Percentiles rank a stretch among this genome's conserved stretches.
Evolutionary conservation across 2,888 invertebrate genomes (phyloP).

Genomic region (Apodemia hepburni): DNA sequence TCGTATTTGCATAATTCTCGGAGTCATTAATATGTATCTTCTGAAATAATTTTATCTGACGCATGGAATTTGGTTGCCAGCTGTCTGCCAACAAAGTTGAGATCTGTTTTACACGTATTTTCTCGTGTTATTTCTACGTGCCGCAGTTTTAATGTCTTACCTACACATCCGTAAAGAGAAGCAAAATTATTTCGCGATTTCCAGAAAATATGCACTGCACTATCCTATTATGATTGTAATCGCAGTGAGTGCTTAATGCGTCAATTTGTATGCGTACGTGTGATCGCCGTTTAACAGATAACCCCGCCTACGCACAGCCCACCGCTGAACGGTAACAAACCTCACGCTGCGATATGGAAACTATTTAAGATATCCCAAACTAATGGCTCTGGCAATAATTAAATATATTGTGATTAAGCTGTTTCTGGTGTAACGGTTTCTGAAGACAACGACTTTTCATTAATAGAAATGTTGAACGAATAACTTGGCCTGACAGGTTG

Average conservation of each 20-base stretch:
- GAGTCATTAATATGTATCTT: too few relatives aligned
- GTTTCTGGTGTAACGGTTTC: background rate
- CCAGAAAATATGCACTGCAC: constrained; percentile 38
- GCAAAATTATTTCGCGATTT: too few relatives aligned
- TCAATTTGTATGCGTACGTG: constrained; percentile 68
- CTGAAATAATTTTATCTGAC: too few relatives aligned
- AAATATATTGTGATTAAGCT: background rate
- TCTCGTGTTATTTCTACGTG: too few relatives aligned
- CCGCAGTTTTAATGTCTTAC: too few relatives aligned
- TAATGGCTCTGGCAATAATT: background rate
- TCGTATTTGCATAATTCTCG: too few relatives aligned
- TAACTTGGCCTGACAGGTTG: too few relatives aligned
- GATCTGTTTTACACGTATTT: too few relatives aligned
- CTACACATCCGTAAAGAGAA: too few relatives aligned
- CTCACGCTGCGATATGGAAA: constrained; percentile 9
- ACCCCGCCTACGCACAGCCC: constrained; percentile 36
- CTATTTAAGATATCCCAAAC: constrained; percentile 11
- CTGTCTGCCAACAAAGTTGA: too few relatives aligned
- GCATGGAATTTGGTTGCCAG: too few relatives aligned
- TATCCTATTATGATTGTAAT: constrained; percentile 48
- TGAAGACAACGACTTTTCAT: background rate
- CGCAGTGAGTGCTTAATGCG: constrained; percentile 52
- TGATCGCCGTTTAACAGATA: constrained; percentile 53
- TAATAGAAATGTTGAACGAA: too few relatives aligned
- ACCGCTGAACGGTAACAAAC: constrained; percentile 9